Conservation (phyloP, 2,113 vertebrate species). For the Crocuta crocuta region DNA sequence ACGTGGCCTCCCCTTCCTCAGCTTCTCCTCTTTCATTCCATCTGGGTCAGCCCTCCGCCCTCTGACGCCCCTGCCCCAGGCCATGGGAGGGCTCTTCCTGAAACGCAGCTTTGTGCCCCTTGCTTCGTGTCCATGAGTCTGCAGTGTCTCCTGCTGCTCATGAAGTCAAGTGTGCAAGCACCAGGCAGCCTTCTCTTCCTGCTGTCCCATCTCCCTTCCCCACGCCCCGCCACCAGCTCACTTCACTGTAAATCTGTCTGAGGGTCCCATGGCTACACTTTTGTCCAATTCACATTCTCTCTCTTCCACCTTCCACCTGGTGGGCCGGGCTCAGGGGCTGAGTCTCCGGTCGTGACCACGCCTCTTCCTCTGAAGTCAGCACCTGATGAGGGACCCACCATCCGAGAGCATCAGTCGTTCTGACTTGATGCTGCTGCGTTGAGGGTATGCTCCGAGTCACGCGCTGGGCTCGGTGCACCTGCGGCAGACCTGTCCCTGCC, state of each 20-base stretch:
- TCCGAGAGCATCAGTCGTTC: not conserved
- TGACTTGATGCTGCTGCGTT: not conserved
- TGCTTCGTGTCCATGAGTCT: not conserved
- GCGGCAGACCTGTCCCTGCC: not conserved
- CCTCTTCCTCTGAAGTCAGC: not conserved
- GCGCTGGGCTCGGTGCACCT: accelerated
- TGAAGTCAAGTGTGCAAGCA: not conserved
- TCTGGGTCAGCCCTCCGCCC: not conserved
- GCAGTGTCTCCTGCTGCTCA: too few species aligned
- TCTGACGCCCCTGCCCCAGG: too few species aligned
- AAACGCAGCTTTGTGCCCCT: not conserved
- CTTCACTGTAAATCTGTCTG: not conserved
- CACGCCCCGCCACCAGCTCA: not conserved
- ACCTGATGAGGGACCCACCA: too few species aligned
- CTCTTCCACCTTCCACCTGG: not conserved
- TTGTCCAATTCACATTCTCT: not conserved
- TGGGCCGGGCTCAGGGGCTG: not conserved
- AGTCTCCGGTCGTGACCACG: not conserved
- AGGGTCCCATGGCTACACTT: not conserved
- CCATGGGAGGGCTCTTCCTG: not conserved
- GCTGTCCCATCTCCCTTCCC: too few species aligned
- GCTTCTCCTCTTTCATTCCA: not conserved
- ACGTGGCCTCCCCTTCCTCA: not conserved
- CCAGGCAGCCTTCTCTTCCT: not conserved
- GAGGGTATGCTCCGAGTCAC: not conserved